Base-by-base conservation (phyloP, 2,797 vertebrate species). In the Eospalax fontanierii region DNA sequence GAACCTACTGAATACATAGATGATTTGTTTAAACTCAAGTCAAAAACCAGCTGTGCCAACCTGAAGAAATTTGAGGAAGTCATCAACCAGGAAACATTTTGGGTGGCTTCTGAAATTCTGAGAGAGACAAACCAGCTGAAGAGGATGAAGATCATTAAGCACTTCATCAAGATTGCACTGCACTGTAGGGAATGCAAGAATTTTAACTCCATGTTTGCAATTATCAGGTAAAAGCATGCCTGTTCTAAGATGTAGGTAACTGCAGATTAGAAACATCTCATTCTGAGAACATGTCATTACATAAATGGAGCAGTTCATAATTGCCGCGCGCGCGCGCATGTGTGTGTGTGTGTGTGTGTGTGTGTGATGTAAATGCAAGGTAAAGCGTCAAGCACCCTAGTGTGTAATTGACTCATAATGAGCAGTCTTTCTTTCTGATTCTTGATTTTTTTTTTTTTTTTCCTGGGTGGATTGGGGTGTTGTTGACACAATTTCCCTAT, bases 161-260 rank as follows among this genome's bases (percentile, higher is more conserved):
- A 99, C 98, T 99, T 99, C 98, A 99, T 99, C 98, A 99, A 99
- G 98, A 99, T 99, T 89, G 99, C 99, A 0, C 98, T 99, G 61
- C 99, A 99, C 98, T 99, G 99, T 97, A 98, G 99, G 93, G 99
- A 99, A 97, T 99, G 99, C 99, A 99, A 99, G 98, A 99, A 99
- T 98, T 99, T 99, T 98, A 99, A 99, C 98, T 99, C 99, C 0
- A 99, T 99, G 99, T 99, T 99, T 97, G 99, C 99, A 95, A 99
- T 99, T 97, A 99, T 99, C 98, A 99, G 99, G 99, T 99, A 98
- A 98, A 78, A 33, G 66, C 11, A 4, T 59, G 1, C 26, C 19
- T 63, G 35, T 80, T 18, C 0, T 65, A 4, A 75, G 71, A 66
- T 57, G 76, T 24, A 35, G 0, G 70, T 71, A 5, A 12, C 65